Evolutionary conservation across 2,113 vertebrate genomes (phyloP).

Genomic region (Labeo catla): DNA sequence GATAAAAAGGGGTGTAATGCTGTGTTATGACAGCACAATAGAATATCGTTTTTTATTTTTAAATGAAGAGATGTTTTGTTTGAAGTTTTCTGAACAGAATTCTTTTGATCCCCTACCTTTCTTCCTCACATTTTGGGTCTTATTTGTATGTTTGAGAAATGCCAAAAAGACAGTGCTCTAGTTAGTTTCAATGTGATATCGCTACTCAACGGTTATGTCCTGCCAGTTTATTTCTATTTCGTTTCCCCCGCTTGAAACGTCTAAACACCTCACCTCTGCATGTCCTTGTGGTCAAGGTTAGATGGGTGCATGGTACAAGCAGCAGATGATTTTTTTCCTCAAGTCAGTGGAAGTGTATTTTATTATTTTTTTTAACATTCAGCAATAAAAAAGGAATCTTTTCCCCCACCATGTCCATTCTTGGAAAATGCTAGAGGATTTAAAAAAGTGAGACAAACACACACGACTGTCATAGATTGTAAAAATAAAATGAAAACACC

Average conservation of each 20-base stretch:
- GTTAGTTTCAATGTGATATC: slow-evolving; percentile 69
- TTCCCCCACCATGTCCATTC: slow-evolving; percentile 76
- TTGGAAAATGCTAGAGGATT: slow-evolving; percentile 84
- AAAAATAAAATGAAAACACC: slow-evolving; percentile 80
- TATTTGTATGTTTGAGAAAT: slow-evolving; percentile 73
- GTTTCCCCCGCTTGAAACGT: slow-evolving; percentile 74
- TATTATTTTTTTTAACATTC: slow-evolving; percentile 76
- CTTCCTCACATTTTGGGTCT: slow-evolving; percentile 61
- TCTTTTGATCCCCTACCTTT: slow-evolving; percentile 50
- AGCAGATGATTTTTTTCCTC: slow-evolving; percentile 86
- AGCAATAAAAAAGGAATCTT: slow-evolving; percentile 89
- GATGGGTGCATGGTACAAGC: slow-evolving; percentile 98
- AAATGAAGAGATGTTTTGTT: slow-evolving; percentile 60
- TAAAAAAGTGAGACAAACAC: slow-evolving; percentile 75
- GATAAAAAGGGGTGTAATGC: slow-evolving; percentile 52
- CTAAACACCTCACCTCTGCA: slow-evolving; percentile 87
- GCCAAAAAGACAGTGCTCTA: slow-evolving; percentile 70
- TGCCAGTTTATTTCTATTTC: slow-evolving; percentile 44
- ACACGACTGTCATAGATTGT: slow-evolving; percentile 95
- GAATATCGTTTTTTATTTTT: slow-evolving; percentile 47
- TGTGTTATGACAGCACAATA: slow-evolving; percentile 66
- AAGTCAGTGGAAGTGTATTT: slow-evolving; percentile 90
- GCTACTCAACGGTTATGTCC: slow-evolving; percentile 59
- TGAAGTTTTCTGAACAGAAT: slow-evolving; percentile 60
- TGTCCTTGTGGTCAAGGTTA: slow-evolving; percentile 97